Percentiles rank a stretch among this genome's conserved stretches.
Evolutionary conservation across 2,888 invertebrate genomes (phyloP).

Genomic region (Zootermopsis nevadensis): DNA sequence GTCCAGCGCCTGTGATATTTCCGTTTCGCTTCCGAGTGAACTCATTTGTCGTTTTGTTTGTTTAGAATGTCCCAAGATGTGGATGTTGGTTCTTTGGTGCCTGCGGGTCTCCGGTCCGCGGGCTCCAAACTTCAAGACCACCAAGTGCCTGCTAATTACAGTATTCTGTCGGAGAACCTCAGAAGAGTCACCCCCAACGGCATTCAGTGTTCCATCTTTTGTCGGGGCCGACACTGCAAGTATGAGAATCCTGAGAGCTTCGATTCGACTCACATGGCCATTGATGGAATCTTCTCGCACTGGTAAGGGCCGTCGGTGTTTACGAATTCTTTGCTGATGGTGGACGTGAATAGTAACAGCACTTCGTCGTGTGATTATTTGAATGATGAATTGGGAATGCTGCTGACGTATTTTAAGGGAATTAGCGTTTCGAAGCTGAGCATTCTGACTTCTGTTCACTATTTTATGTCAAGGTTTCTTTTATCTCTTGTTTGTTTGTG

Average conservation of each 20-base stretch:
- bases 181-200: conserved; percentile 75
- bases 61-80: conserved; percentile 50
- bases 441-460: too few species aligned
- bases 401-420: too few species aligned
- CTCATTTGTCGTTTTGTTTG: neutral
- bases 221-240: conserved; percentile 84
- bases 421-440: too few species aligned
- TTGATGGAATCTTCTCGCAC: conserved; percentile 84
- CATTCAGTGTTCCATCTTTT: conserved; percentile 84
- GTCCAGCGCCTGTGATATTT: too few species aligned
- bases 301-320: too few species aligned
- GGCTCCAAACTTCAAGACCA: conserved; percentile 28
- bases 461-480: too few species aligned
- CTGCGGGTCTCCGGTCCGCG: conserved; percentile 59
- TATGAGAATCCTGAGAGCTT: conserved; percentile 78
- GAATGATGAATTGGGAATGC: too few species aligned
- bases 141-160: conserved; percentile 58
- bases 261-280: conserved; percentile 72
- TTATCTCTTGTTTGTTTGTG: too few species aligned
- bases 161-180: conserved; percentile 65
- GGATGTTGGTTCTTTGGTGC: conserved; percentile 60
- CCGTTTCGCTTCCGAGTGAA: too few species aligned
- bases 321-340: too few species aligned
- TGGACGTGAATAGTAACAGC: too few species aligned
- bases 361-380: too few species aligned